Base-by-base conservation (phyloP, 2,113 vertebrate genomes). In the Cnemophilus loriae region DNA sequence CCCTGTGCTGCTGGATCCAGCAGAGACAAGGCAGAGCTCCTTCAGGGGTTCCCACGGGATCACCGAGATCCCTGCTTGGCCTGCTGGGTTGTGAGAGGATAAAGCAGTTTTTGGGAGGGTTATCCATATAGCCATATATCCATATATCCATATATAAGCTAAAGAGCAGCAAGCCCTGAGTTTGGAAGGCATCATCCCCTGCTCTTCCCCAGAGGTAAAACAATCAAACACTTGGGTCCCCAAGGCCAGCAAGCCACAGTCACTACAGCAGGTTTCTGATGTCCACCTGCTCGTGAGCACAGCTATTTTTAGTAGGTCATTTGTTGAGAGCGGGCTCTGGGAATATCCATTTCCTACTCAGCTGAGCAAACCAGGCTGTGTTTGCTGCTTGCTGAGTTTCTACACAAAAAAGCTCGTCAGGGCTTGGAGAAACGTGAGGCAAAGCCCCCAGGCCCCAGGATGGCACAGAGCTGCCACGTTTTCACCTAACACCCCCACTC, bases 221-320 rank as follows among this genome's bases (percentile, higher is more conserved):
- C 26, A 67, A 21, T 7, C n/a, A 49, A 56, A 49, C 6, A 9
- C 23, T 77, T 41, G 5, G 11, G 6, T 19, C 19, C 46, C 32
- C 23, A 13, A 27, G 52, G 56, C 19, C 35, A 88, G 65, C 44
- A 57, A 76, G 23, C 14, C 11, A 2, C 27, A 46, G 53, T 20
- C 35, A 32, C 53, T 33, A 8, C 12, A 91, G 9, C 35, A 55
- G 63, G 59, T 39, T 92, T 57, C 18, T 42, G 41, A 21, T 49
- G 37, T 30, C 55, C 84, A 57, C 74, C 70, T 73, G 46, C 88
- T 80, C 2, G 7, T 74, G 35, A 55, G 30, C 47, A 57, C 4
- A 70, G 65, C 71, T 90, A 69, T 52, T 93, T 95, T 90, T 73
- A 90, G 79, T 3, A 64, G 78, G 90, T 76, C 73, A 82, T 94